Percentiles rank a stretch among this genome's conserved stretches.
Conservation (phyloP, 1,140 invertebrate species). For the Achroia grisella region DNA sequence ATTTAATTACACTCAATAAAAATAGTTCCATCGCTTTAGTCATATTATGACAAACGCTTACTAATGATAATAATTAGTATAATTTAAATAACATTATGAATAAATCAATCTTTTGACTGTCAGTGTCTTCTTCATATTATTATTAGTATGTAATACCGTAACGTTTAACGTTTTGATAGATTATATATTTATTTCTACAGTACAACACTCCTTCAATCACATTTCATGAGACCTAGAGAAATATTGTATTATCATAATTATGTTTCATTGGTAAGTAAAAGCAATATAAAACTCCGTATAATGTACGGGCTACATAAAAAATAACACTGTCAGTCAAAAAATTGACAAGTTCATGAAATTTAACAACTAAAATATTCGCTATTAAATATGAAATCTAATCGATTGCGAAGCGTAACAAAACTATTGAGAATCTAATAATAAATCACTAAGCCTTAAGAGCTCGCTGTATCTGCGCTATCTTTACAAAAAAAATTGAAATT, state of each 20-base stretch:
- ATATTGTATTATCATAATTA: too few relatives aligned
- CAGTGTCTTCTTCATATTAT: too few relatives aligned
- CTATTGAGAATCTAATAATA: conserved; percentile 54
- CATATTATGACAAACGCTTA: conserved; percentile 14
- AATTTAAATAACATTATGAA: conserved; percentile 26
- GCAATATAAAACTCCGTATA: too few relatives aligned
- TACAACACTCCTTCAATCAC: too few relatives aligned
- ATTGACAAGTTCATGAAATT: conserved; percentile 1
- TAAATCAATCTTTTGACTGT: not conserved
- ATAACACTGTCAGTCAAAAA: too few relatives aligned
- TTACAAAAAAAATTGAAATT: conserved; percentile 17
- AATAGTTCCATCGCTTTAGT: conserved; percentile 20
- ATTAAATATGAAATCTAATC: conserved; percentile 39
- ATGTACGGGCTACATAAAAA: too few relatives aligned
- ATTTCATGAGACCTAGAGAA: too few relatives aligned
- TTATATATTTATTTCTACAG: too few relatives aligned
- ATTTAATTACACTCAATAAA: conserved; percentile 27
- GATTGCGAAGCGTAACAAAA: conserved; percentile 51
- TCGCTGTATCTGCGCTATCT: conserved; percentile 15
- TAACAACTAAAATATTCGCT: conserved; percentile 40
- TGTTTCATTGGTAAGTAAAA: too few relatives aligned
- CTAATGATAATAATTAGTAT: conserved; percentile 18
- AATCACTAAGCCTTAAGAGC: conserved; percentile 54
- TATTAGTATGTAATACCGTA: too few relatives aligned
- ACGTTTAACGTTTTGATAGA: too few relatives aligned